phyloP scores from a whole-genome alignment of 2,888 invertebrate genomes.

The Blomia tropicalis region DNA sequence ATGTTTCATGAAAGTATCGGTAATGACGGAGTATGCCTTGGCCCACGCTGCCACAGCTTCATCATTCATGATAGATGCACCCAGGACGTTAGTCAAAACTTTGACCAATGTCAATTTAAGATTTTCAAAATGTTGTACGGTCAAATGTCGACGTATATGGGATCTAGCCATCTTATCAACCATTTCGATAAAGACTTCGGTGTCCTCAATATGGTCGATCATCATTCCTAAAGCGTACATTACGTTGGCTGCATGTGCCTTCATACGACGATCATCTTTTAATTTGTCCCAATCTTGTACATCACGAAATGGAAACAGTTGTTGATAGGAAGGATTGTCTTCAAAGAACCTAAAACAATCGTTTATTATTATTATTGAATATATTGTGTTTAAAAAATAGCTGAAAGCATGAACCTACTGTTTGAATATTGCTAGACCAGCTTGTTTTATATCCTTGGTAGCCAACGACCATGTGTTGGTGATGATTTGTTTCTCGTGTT shows the following conservation, averaged over 20 bases:
- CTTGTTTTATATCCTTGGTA: background rate
- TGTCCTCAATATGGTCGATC: background rate
- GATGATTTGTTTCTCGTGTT: background rate
- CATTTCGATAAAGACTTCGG: background rate
- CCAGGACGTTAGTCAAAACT: background rate
- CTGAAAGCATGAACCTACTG: background rate
- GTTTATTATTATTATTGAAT: background rate
- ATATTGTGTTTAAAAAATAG: no score
- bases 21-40: background rate
- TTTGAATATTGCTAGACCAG: background rate
- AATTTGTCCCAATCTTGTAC: background rate
- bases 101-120: background rate
- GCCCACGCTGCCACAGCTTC: background rate
- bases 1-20: no score
- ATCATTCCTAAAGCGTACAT: background rate
- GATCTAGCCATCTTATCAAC: background rate
- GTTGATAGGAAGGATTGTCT: background rate
- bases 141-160: background rate
- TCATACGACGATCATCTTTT: background rate
- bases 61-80: background rate
- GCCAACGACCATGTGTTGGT: background rate
- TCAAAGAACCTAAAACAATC: background rate
- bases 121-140: background rate
- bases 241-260: background rate
- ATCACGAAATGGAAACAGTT: background rate